Evolutionary conservation across 2,113 vertebrate species (phyloP).

Genomic region (Spilogale gracilis): DNA sequence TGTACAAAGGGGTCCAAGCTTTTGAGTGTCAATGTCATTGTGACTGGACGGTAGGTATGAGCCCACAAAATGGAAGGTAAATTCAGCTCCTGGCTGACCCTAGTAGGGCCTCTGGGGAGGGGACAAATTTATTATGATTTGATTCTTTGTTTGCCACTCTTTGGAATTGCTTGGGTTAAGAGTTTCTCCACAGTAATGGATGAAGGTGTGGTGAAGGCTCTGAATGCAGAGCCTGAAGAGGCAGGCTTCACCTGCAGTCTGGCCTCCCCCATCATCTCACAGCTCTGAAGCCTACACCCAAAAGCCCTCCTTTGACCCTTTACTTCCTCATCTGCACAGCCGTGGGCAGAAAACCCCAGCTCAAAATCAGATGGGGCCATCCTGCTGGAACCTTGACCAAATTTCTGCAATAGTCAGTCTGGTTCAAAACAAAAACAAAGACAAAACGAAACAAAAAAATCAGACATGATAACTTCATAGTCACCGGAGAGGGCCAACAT

Average conservation of each 20-base stretch:
- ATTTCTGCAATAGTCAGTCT: not conserved
- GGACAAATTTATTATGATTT: constrained; percentile 86
- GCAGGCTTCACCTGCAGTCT: constrained; percentile 90
- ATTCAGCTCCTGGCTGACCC: constrained; percentile 90
- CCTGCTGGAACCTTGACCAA: not conserved
- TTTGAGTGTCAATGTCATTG: constrained; percentile 89
- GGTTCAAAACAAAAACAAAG: not conserved
- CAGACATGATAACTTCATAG: not conserved
- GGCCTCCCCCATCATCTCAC: constrained; percentile 77
- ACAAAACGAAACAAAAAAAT: not conserved
- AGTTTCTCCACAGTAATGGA: constrained; percentile 52
- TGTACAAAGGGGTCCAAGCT: constrained; percentile 84
- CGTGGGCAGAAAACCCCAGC: not conserved
- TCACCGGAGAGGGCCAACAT: not conserved
- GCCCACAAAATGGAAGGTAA: constrained; percentile 86
- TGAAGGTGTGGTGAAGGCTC: constrained; percentile 84
- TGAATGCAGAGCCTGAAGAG: constrained; percentile 89
- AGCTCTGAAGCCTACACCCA: not conserved
- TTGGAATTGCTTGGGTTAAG: constrained; percentile 87
- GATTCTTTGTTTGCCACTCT: constrained; percentile 84
- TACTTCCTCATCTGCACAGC: not conserved
- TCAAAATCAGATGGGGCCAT: not conserved
- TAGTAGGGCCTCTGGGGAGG: constrained; percentile 87
- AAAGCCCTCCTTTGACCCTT: not conserved
- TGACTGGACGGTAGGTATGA: constrained; percentile 88